Conservation (phyloP, 2,888 invertebrate genomes). For the Cephonodes hylas region DNA sequence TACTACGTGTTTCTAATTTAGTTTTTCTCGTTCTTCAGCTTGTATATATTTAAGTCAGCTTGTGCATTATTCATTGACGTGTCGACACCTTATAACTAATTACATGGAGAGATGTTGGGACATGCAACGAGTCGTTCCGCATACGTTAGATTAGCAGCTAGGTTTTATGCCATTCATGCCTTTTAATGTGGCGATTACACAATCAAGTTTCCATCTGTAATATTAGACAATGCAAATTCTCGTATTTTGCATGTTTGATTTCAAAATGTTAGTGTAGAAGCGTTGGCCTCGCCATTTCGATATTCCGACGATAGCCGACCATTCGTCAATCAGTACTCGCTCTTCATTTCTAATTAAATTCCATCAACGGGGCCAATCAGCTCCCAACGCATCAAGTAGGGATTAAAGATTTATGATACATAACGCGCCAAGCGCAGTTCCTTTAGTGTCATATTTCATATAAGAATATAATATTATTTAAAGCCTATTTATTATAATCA, state of each 20-base stretch:
- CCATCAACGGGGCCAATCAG: slow-evolving; percentile 42
- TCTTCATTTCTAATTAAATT: slow-evolving; percentile 50
- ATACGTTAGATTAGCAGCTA: too few species aligned
- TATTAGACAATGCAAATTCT: not conserved
- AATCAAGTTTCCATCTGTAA: too few species aligned
- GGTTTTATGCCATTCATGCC: too few species aligned
- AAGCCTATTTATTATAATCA: not conserved
- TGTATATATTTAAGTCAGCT: not conserved
- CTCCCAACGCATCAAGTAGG: slow-evolving; percentile 34
- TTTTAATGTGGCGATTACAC: too few species aligned
- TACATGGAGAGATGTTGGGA: too few species aligned
- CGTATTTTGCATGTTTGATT: not conserved
- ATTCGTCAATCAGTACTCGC: slow-evolving; percentile 42
- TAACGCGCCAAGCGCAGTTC: slow-evolving; percentile 24
- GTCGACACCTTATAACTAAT: too few species aligned
- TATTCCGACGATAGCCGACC: slow-evolving; percentile 28
- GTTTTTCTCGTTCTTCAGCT: not conserved
- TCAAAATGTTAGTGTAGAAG: not conserved
- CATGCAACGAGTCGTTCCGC: too few species aligned
- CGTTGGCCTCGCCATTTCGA: not conserved
- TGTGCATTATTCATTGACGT: too few species aligned
- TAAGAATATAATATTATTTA: not conserved
- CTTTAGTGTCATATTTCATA: slow-evolving; percentile 17
- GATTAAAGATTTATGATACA: slow-evolving; percentile 35
- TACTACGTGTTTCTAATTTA: not conserved